A percentile compares a stretch with the other conserved stretches of the same genome.
These are phyloP conservation scores for Drosophila kanekoi DNA, from an alignment of 2,888 invertebrate species.

Conservation along the genomic window DNA sequence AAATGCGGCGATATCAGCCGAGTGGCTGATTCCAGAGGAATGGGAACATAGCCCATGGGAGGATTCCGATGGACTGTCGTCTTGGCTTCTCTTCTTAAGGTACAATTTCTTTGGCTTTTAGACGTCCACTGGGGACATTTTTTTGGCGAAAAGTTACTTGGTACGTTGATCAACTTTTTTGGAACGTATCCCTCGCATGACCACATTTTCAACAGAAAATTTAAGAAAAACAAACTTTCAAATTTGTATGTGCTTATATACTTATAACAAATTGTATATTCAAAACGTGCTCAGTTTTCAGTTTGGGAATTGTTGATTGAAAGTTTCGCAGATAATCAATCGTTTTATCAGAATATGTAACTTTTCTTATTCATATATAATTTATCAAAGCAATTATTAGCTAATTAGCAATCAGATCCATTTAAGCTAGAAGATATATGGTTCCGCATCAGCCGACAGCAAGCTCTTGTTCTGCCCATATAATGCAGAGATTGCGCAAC, in stretches of 20 bases:
- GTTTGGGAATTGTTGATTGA: neutral
- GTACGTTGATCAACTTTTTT: neutral
- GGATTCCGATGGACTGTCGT: fast-evolving
- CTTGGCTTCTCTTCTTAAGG: no score
- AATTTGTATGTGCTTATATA: neutral
- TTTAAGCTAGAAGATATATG: neutral
- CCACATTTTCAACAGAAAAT: neutral
- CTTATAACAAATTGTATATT: neutral
- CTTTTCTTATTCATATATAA: no score
- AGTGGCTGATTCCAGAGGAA: neutral
- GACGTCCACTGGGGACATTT: neutral
- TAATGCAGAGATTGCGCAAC: neutral
- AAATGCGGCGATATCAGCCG: neutral
- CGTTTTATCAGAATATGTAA: no score
- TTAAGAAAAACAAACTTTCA: neutral
- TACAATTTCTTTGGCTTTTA: neutral
- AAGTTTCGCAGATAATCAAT: neutral
- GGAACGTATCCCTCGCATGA: conserved; percentile 13
- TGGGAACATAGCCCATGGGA: neutral
- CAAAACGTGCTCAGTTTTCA: neutral
- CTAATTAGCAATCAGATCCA: neutral
- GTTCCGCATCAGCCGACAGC: neutral
- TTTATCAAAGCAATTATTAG: neutral
- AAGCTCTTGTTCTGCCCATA: neutral
- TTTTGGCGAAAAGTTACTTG: neutral